A percentile compares a stretch with the other conserved stretches of the same genome.
These are phyloP conservation scores for Hippolais icterina DNA, from an alignment of 2,113 vertebrate species.

Conservation along the genomic window DNA sequence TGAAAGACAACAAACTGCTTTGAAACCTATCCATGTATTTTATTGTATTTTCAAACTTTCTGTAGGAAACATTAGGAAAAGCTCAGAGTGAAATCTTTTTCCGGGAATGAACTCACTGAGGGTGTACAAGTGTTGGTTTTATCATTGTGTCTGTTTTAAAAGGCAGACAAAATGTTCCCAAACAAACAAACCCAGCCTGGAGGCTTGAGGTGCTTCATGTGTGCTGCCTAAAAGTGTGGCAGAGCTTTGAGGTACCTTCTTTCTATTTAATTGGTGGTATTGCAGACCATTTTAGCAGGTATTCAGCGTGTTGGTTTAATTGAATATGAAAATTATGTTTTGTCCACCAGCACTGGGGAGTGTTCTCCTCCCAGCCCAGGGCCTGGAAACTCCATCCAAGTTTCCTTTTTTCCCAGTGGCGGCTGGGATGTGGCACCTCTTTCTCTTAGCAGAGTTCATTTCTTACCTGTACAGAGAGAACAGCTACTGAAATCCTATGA, in stretches of 20 bases:
- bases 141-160: neutral
- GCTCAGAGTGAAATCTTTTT: neutral
- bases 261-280: neutral
- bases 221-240: neutral
- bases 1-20: neutral
- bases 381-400: neutral
- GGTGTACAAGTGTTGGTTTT: neutral
- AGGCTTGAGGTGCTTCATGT: neutral
- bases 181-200: neutral
- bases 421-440: neutral
- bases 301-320: neutral
- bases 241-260: neutral
- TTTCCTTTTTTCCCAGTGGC: neutral
- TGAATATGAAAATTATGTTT: neutral
- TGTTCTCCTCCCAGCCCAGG: neutral
- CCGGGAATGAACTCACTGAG: fast-evolving
- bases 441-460: neutral
- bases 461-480: neutral
- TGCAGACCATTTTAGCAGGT: neutral
- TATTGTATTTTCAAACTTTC: neutral
- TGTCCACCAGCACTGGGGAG: neutral
- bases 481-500: neutral
- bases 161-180: neutral
- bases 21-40: fast-evolving
- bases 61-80: neutral